A percentile compares a stretch with the other conserved stretches of the same genome.
Conservation (phyloP, 2,888 invertebrate genomes). For the Lordiphosa andalusiaca region DNA sequence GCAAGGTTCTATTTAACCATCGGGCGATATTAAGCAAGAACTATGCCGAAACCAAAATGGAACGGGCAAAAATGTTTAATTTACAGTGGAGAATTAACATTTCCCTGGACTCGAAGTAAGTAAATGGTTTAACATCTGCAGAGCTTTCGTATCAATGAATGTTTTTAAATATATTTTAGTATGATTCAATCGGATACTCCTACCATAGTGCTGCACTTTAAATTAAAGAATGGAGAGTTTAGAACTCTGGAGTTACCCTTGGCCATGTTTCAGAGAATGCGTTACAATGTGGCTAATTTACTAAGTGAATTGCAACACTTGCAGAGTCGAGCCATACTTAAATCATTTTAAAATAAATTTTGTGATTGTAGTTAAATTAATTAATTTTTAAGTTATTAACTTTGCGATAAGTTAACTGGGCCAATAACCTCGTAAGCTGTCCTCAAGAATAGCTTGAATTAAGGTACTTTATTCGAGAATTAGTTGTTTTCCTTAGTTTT, state of each 20-base stretch:
- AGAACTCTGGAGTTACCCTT: conserved; percentile 81
- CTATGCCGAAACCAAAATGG: conserved; percentile 78
- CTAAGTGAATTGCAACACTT: conserved; percentile 81
- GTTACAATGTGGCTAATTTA: conserved; percentile 81
- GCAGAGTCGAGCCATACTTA: conserved; percentile 80
- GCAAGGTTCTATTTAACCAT: conserved; percentile 81
- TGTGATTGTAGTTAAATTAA: background rate
- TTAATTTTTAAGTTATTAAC: too few species aligned
- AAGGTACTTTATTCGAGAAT: too few species aligned
- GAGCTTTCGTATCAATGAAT: conserved; percentile 18
- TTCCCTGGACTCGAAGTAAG: conserved; percentile 81
- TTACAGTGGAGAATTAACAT: conserved; percentile 82
- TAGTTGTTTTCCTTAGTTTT: too few species aligned
- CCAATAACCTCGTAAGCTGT: too few species aligned
- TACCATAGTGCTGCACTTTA: conserved; percentile 81
- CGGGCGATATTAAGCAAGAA: conserved; percentile 78
- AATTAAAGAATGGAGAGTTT: conserved; percentile 80
- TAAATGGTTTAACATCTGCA: conserved; percentile 67
- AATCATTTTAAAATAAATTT: conserved; percentile 68
- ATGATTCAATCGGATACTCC: conserved; percentile 79
- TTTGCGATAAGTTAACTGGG: too few species aligned
- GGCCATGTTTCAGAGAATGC: conserved; percentile 81
- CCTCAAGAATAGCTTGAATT: too few species aligned
- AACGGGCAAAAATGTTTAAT: conserved; percentile 79
- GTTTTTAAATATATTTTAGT: conserved; percentile 32